A percentile compares a stretch with the other conserved stretches of the same genome.
Conservation (phyloP, 2,797 vertebrate genomes). For the Micromesistius poutassou region DNA sequence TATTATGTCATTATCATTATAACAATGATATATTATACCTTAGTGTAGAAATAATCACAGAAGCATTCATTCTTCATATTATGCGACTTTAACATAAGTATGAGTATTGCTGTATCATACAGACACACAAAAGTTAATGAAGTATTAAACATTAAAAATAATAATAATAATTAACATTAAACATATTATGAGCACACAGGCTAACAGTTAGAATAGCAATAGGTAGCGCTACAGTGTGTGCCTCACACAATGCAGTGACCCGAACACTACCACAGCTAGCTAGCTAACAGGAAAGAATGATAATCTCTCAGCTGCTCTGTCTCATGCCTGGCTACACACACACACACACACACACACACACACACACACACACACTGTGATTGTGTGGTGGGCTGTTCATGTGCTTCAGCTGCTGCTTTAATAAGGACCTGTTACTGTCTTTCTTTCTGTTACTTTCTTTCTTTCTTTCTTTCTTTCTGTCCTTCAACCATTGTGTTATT, state of each 20-base stretch:
- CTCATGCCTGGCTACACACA: slow-evolving; percentile 14
- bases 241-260: slow-evolving; percentile 14
- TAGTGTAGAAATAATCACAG: too few relatives aligned
- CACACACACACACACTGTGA: background rate
- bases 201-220: background rate
- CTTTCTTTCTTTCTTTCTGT: background rate
- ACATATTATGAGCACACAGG: too few relatives aligned
- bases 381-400: slow-evolving; percentile 4
- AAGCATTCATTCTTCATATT: background rate
- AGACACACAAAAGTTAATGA: background rate
- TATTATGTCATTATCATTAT: too few relatives aligned
- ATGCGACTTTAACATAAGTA: background rate
- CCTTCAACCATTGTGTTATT: background rate
- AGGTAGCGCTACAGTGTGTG: slow-evolving; percentile 16
- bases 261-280: slow-evolving; percentile 27
- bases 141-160: too few relatives aligned
- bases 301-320: slow-evolving; percentile 52
- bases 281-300: slow-evolving; percentile 38
- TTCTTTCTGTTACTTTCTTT: background rate
- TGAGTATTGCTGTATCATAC: background rate
- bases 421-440: background rate
- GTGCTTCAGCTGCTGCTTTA: background rate
- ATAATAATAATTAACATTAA: too few relatives aligned
- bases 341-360: slow-evolving; percentile 11
- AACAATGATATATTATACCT: too few relatives aligned